Evolutionary conservation across 2,113 vertebrate genomes (phyloP).

Genomic region (human (Homo sapiens)): DNA sequence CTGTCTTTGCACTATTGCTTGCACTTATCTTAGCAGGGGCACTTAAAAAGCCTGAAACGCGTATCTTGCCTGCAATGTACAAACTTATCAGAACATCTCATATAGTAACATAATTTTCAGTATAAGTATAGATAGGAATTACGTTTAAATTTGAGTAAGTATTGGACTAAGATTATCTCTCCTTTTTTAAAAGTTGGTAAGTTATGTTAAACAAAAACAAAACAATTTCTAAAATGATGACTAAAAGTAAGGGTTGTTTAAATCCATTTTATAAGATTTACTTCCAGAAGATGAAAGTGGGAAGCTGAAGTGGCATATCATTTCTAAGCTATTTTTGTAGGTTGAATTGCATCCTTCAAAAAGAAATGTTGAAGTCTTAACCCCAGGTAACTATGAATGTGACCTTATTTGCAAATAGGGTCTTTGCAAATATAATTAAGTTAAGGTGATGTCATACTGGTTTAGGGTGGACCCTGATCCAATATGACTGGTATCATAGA

Average conservation of each 20-base stretch:
- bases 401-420: not conserved
- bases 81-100: slow-evolving; percentile 52
- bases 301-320: not conserved
- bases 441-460: not conserved
- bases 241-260: slow-evolving; percentile 42
- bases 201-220: slow-evolving; percentile 53
- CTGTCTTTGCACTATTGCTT: not conserved
- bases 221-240: slow-evolving; percentile 58
- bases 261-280: slow-evolving; percentile 32
- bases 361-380: not conserved
- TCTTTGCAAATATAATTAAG: not conserved
- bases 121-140: slow-evolving; percentile 46
- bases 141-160: slow-evolving; percentile 53
- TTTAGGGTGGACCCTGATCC: not conserved
- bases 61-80: not conserved
- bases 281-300: slow-evolving; percentile 24
- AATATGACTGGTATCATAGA: not conserved
- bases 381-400: not conserved
- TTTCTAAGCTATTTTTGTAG: not conserved
- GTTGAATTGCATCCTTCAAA: not conserved
- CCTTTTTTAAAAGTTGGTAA: slow-evolving; percentile 38
- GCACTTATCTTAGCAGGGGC: slow-evolving; percentile 51
- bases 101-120: slow-evolving; percentile 36
- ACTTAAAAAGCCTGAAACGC: slow-evolving; percentile 34
- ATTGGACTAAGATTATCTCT: not conserved